Conservation (phyloP, 2,113 vertebrate species). For the Pelvicachromis taeniatus region DNA sequence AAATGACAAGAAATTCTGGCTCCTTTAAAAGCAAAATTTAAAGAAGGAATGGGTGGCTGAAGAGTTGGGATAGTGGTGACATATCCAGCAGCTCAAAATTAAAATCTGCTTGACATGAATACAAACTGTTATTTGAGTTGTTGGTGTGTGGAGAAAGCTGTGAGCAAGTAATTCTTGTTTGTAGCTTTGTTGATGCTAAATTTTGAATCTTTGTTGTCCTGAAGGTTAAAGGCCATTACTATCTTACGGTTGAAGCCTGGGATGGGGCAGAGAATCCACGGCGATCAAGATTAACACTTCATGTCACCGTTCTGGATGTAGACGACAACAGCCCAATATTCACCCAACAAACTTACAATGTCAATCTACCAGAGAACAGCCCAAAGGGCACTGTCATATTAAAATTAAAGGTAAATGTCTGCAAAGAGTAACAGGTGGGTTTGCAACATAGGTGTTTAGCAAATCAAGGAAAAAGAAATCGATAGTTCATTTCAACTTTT, state of each 20-base stretch:
- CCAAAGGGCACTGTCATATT: slow-evolving; percentile 80
- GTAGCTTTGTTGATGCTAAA: neutral
- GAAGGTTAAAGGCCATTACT: slow-evolving; percentile 77
- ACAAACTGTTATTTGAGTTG: neutral
- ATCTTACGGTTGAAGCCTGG: slow-evolving; percentile 84
- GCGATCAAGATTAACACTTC: slow-evolving; percentile 76
- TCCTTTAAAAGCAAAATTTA: neutral
- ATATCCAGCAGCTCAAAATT: neutral
- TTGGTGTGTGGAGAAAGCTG: neutral
- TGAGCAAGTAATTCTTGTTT: neutral
- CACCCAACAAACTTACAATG: slow-evolving; percentile 79
- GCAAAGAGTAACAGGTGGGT: neutral
- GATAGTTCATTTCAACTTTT: neutral
- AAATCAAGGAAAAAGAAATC: neutral
- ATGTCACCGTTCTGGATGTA: slow-evolving; percentile 85
- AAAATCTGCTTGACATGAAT: neutral
- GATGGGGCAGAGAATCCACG: slow-evolving; percentile 86
- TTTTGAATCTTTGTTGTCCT: neutral
- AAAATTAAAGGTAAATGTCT: slow-evolving; percentile 75
- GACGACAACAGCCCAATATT: slow-evolving; percentile 96
- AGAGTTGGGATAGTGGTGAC: neutral
- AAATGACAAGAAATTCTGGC: too few species aligned
- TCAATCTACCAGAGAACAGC: slow-evolving; percentile 85
- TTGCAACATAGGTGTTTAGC: neutral
- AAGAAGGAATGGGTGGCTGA: neutral